Conservation (phyloP, 1,140 invertebrate species). For the Trichoplusia ni region DNA sequence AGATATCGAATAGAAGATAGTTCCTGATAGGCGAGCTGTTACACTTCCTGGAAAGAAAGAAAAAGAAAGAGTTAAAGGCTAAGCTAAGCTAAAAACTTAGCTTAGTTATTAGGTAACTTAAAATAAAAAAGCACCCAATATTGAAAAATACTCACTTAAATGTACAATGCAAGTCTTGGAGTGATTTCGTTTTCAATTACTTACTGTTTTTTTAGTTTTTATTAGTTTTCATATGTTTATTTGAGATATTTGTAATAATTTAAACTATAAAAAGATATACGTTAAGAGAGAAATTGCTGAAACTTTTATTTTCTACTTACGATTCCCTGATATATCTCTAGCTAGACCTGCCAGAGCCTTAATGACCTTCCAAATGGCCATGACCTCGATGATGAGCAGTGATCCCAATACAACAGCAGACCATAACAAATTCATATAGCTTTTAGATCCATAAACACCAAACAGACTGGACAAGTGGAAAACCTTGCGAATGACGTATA, state of each 20-base stretch:
- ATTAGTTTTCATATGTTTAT: too few species aligned
- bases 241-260: too few species aligned
- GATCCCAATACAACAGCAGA: neutral
- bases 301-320: slow-evolving; percentile 43
- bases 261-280: too few species aligned
- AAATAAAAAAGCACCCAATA: too few species aligned
- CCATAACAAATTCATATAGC: neutral
- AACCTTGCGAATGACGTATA: neutral
- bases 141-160: too few species aligned
- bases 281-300: too few species aligned
- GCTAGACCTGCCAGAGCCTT: slow-evolving; percentile 48
- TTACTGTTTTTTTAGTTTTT: too few species aligned
- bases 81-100: too few species aligned
- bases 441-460: slow-evolving; percentile 26
- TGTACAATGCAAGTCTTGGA: too few species aligned
- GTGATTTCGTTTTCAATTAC: too few species aligned
- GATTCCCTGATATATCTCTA: slow-evolving; percentile 41
- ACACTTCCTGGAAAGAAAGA: slow-evolving; percentile 52
- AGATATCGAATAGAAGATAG: slow-evolving; percentile 54
- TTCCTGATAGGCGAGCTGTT: slow-evolving; percentile 54
- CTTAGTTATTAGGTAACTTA: too few species aligned
- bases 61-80: neutral
- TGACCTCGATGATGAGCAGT: slow-evolving; percentile 36
- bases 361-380: slow-evolving; percentile 50
- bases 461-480: slow-evolving; percentile 13